Base-by-base conservation (phyloP, 2,113 vertebrate species). In the Dendropsophus ebraccatus region DNA sequence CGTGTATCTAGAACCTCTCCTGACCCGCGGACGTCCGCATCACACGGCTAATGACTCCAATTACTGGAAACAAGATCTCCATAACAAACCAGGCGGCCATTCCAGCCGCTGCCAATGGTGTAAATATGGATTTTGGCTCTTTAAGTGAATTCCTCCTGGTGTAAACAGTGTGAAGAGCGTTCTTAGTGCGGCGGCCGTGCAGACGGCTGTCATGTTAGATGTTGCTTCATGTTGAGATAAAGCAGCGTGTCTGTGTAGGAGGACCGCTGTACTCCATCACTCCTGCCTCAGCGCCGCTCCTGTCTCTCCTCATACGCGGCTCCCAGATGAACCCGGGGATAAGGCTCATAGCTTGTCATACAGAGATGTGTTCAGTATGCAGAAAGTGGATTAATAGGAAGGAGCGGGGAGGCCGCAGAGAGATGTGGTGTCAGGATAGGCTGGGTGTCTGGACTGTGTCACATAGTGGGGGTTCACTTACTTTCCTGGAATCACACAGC, bases 161-260 rank as follows among this genome's bases (percentile, higher is more conserved):
- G 47, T 65, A 78, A 85, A 85, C 74, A 78, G 10, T 28, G 28
- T 56, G 65, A 73, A 83, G 67, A 54, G 81, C 30, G 67, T 73
- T 21, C 47, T 83, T 37, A 17, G 30, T 14, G 47, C 50, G 21
- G 28, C 67, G 14, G 65, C 32, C 45, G 2, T 21, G 5, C 19
- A 50, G 74, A 67, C 74, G 47, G 13, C 58, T 65, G 73, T 77
- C 83, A 65, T 78, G 73, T 62, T 32, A 32, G 6, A 65, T 35
- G 74, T 65, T 3, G 23, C 23, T 67, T 65, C 4, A 17, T 19
- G 13, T 50, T 85, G 58, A 85, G 83, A 85, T 78, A 49, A 84
- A 85, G 49, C 79, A 67, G 67, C 9, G 19, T 70, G 81, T 25
- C 19, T 1, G 28, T 37, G 81, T 72, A 73, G 81, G 67, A 73